phyloP scores from a whole-genome alignment of 1,140 invertebrate species.

The Tetramorium alpestre region DNA sequence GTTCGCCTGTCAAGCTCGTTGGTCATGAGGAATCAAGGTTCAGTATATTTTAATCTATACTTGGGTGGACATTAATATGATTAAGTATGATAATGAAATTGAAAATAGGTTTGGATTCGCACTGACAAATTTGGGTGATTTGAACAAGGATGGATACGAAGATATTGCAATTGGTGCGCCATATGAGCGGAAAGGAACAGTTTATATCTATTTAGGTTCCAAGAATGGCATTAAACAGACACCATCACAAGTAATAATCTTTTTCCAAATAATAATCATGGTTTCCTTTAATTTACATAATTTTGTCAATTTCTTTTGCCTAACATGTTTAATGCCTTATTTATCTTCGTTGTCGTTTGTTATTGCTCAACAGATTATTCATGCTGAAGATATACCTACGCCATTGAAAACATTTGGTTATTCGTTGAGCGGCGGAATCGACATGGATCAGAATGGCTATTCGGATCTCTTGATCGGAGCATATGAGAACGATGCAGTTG shows the following conservation, averaged over 20 bases:
- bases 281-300: slow-evolving; percentile 69
- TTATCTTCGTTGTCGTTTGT: neutral
- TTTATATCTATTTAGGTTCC: slow-evolving; percentile 95
- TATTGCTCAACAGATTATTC: slow-evolving; percentile 85
- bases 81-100: slow-evolving; percentile 7
- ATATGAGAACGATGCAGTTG: slow-evolving; percentile 92
- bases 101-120: slow-evolving; percentile 92
- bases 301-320: slow-evolving; percentile 72
- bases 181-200: slow-evolving; percentile 93
- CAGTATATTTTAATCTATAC: slow-evolving; percentile 8
- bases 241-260: slow-evolving; percentile 89
- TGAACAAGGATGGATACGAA: slow-evolving; percentile 96
- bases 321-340: neutral
- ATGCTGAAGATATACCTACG: slow-evolving; percentile 85
- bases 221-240: slow-evolving; percentile 90
- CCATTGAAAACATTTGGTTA: slow-evolving; percentile 93
- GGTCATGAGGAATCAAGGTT: slow-evolving; percentile 83
- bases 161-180: slow-evolving; percentile 97
- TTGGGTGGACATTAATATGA: neutral
- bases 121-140: slow-evolving; percentile 93
- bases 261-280: neutral
- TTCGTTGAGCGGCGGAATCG: slow-evolving; percentile 94
- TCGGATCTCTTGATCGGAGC: slow-evolving; percentile 96
- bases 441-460: slow-evolving; percentile 96
- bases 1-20: slow-evolving; percentile 81